phyloP scores from a whole-genome alignment of 2,888 invertebrate genomes.

The Macaria liturata region DNA sequence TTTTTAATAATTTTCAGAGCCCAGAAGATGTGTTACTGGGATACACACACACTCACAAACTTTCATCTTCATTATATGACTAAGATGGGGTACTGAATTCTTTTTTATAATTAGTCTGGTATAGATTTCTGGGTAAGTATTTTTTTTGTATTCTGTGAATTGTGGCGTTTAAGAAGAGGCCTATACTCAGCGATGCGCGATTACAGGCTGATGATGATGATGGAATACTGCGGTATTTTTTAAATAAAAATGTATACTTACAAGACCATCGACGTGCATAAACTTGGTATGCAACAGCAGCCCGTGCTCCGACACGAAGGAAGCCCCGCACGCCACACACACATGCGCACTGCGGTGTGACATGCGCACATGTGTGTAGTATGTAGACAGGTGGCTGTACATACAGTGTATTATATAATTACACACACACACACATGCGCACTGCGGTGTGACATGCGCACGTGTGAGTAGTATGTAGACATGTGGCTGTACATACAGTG shows the following conservation, averaged over 20 bases:
- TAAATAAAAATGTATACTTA: conserved; percentile 10
- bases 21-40: not conserved
- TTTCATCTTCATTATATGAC: no score
- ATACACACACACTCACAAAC: no score
- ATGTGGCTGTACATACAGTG: conserved; percentile 28
- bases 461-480: conserved; percentile 66
- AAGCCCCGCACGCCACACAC: conserved; percentile 60
- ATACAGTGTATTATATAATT: not conserved
- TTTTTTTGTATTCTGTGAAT: no score
- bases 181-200: no score
- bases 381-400: conserved; percentile 49
- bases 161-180: no score
- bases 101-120: no score
- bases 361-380: conserved; percentile 64
- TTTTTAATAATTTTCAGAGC: not conserved
- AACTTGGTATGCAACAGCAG: conserved; percentile 53
- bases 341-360: conserved; percentile 58
- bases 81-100: no score
- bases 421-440: conserved; percentile 21
- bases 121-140: no score
- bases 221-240: no score
- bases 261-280: conserved; percentile 31
- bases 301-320: conserved; percentile 61
- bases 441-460: conserved; percentile 60
- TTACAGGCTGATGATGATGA: no score